Percentiles rank a stretch among this genome's conserved stretches.
Conservation (phyloP, 2,888 invertebrate genomes). For the Andrena camellia region DNA sequence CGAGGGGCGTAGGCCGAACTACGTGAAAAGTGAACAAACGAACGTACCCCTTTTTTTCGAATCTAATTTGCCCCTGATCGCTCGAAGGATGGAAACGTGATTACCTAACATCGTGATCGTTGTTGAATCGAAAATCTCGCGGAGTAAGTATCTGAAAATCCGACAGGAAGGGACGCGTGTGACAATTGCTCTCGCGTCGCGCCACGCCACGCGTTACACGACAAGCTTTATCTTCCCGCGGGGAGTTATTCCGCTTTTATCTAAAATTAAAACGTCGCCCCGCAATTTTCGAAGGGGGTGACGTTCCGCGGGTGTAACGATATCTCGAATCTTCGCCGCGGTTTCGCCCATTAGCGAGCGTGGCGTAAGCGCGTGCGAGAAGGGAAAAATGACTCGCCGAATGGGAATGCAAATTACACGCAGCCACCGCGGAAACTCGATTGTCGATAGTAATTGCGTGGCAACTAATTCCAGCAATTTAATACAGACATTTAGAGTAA, state of each 20-base stretch:
- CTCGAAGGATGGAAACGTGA: not conserved
- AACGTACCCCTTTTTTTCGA: not conserved
- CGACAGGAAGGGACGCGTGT: not conserved
- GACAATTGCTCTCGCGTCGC: slow-evolving; percentile 26
- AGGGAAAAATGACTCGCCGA: slow-evolving; percentile 23
- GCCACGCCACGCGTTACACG: not conserved
- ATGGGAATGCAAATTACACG: slow-evolving; percentile 33
- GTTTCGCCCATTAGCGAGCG: slow-evolving; percentile 55
- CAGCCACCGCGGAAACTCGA: slow-evolving; percentile 8
- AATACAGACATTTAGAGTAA: not conserved
- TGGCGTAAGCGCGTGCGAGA: slow-evolving; percentile 26
- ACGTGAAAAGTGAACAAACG: slow-evolving; percentile 17
- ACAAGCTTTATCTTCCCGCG: slow-evolving; percentile 37
- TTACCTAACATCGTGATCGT: not conserved
- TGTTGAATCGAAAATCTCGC: not conserved
- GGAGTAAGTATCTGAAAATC: not conserved
- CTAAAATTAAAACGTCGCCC: slow-evolving; percentile 68
- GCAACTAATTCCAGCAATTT: slow-evolving; percentile 26
- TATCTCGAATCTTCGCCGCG: slow-evolving; percentile 48
- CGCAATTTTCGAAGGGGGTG: slow-evolving; percentile 37
- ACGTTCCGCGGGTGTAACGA: slow-evolving; percentile 25
- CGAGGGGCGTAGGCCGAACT: slow-evolving; percentile 17
- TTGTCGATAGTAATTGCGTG: slow-evolving; percentile 25
- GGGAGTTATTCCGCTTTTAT: slow-evolving; percentile 63
- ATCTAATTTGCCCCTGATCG: not conserved